Percentiles rank a stretch among this genome's conserved stretches.
phyloP scores from a whole-genome alignment of 2,797 vertebrate genomes.

The Gallinago stenura region DNA sequence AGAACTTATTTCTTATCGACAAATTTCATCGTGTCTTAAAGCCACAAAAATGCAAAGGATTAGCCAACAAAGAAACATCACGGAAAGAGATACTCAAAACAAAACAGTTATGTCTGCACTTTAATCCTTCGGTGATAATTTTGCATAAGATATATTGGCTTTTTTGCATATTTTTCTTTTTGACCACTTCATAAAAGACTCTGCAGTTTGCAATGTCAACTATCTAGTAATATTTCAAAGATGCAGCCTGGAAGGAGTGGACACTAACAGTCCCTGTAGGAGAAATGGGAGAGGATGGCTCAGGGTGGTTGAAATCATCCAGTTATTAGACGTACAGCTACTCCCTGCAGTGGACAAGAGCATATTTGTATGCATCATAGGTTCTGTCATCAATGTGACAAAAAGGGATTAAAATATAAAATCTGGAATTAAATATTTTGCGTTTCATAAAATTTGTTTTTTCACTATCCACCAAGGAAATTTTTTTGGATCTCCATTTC shows the following conservation, averaged over 20 bases:
- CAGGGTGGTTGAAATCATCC: not conserved
- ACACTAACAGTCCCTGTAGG: not conserved
- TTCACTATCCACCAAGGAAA: not conserved
- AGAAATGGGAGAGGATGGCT: not conserved
- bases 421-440: not conserved
- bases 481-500: not conserved
- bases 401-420: not conserved
- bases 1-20: slow-evolving; percentile 46
- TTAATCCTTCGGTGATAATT: slow-evolving; percentile 50
- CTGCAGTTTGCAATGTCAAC: slow-evolving; percentile 1
- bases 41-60: slow-evolving; percentile 67
- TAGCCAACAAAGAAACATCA: slow-evolving; percentile 54
- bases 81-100: slow-evolving; percentile 44
- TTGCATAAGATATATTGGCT: not conserved
- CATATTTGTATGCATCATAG: not conserved
- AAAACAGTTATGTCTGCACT: slow-evolving; percentile 38
- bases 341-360: not conserved
- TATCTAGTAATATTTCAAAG: not conserved
- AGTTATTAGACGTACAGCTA: not conserved
- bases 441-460: not conserved
- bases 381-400: not conserved
- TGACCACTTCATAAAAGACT: slow-evolving; percentile 32
- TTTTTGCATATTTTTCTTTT: slow-evolving; percentile 33
- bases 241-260: not conserved
- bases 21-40: slow-evolving; percentile 54